Base-by-base conservation (phyloP, 2,888 invertebrate genomes). In the Athripsodes cinereus region DNA sequence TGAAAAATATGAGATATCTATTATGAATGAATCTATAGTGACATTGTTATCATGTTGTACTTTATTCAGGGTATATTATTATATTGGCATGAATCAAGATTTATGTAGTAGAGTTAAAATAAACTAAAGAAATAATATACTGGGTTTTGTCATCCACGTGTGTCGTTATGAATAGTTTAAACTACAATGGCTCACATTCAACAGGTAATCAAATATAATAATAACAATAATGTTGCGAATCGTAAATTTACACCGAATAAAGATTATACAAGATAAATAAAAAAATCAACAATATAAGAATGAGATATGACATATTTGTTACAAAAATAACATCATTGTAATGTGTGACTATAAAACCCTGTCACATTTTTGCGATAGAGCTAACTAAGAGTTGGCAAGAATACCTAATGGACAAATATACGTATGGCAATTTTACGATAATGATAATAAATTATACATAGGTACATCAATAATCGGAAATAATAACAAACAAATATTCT, bases 191-290 rank as follows among this genome's bases (percentile, higher is more conserved):
- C 31, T 40, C 40, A n/a, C 46, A 59, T 53, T 60, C 60, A 60
- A 62, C 60, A 62, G 60, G 62, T 58, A 62, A 62, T 62, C 56
- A 60, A 55, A 52, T 57, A 40, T 40, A 40, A n/a, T 53, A 31
- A 49, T 46, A 20, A 62, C 60, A 60, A 58, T 58, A 56, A 56
- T 53, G 19, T 58, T 55, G 44, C 48, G 54, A 58, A 56, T 54
- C 58, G 46, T 62, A 60, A 60, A 62, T 62, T 56, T 26, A 22
- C 40, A 19, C 20, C 26, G 16, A 49, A 56, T 55, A 60, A 62
- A 55, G 59, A 58, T 47, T 16, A 16, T 40, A 50, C 44, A 44
- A 35, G 46, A 51, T 58, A 54, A 58, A 58, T 34, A 53, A 6
- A 26, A 26, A 26, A 26, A 52, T 52, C 55, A 53, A 58, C 49